phyloP scores from a whole-genome alignment of 1,140 invertebrate species.

The Diorhabda sublineata region DNA sequence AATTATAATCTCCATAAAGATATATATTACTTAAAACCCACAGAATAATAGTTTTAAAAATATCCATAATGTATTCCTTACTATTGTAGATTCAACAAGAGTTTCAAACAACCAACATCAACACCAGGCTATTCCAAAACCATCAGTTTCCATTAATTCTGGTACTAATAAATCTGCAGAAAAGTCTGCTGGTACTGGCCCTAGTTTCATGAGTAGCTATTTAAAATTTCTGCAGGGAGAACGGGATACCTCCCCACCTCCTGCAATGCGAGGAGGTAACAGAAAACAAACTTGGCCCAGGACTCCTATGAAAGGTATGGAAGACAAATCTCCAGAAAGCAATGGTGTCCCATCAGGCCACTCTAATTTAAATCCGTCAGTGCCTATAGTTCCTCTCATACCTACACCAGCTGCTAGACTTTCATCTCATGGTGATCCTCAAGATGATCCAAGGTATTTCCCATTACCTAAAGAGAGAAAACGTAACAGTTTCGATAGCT shows the following conservation, averaged over 20 bases:
- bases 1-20: no score
- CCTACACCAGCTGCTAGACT: slow-evolving; percentile 29
- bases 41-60: no score
- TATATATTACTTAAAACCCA: no score
- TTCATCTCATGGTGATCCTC: slow-evolving; percentile 45
- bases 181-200: slow-evolving; percentile 57
- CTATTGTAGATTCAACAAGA: slow-evolving; percentile 36
- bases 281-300: slow-evolving; percentile 63
- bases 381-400: slow-evolving; percentile 27
- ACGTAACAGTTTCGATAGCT: slow-evolving; percentile 61
- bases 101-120: slow-evolving; percentile 34
- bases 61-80: neutral
- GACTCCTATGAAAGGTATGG: slow-evolving; percentile 23
- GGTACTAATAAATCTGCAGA: slow-evolving; percentile 48
- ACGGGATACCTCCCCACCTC: slow-evolving; percentile 71
- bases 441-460: slow-evolving; percentile 65
- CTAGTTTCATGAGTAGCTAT: slow-evolving; percentile 80
- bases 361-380: slow-evolving; percentile 1
- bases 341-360: slow-evolving; percentile 34
- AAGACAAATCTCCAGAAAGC: slow-evolving; percentile 21
- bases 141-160: slow-evolving; percentile 19
- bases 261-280: slow-evolving; percentile 57
- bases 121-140: slow-evolving; percentile 9
- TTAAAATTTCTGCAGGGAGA: slow-evolving; percentile 80
- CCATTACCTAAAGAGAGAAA: slow-evolving; percentile 69